Conservation (phyloP, 2,113 vertebrate genomes). For the Octodon degus region DNA sequence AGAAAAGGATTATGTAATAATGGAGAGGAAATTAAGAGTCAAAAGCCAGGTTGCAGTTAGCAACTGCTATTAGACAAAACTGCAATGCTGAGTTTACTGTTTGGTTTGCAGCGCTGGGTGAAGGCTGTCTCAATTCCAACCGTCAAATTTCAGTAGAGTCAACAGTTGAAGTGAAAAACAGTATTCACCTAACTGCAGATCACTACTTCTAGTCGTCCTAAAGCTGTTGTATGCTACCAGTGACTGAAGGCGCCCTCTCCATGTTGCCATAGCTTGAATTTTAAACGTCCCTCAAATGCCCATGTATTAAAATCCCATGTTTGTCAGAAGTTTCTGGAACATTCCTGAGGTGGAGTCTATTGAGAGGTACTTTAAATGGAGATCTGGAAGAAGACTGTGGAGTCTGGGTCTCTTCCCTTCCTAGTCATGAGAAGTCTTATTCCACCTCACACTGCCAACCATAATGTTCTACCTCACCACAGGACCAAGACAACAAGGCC, state of each 20-base stretch:
- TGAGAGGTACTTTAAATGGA: neutral
- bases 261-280: neutral
- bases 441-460: neutral
- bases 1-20: neutral
- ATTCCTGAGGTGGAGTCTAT: neutral
- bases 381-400: neutral
- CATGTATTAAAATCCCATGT: neutral
- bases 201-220: neutral
- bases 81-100: no score
- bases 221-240: neutral
- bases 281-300: neutral
- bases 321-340: neutral
- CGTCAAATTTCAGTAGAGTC: neutral
- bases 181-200: neutral
- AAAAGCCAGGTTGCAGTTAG: neutral
- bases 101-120: rapidly evolving
- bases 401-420: neutral
- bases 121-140: neutral
- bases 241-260: neutral
- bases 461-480: neutral
- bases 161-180: neutral
- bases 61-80: neutral
- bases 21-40: neutral
- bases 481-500: no score
- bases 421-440: neutral